Evolutionary conservation across 2,888 invertebrate species (phyloP).

Genomic region (Cosmorhoe ocellata): DNA sequence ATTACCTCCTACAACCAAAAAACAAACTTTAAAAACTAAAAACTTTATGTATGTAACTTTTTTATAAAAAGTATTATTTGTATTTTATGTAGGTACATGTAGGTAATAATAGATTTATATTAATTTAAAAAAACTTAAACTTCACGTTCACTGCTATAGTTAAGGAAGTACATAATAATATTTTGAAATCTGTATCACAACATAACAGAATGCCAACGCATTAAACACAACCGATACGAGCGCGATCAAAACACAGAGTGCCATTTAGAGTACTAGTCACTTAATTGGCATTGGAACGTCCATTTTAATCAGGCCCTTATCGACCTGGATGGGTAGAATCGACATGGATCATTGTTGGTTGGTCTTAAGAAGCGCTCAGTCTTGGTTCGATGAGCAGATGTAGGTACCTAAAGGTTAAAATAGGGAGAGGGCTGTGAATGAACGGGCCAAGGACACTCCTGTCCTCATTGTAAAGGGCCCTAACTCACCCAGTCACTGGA

Average conservation of each 20-base stretch:
- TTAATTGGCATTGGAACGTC: slow-evolving; percentile 45
- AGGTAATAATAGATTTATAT: too few species aligned
- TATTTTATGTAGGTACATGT: too few species aligned
- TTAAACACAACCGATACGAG: slow-evolving; percentile 56
- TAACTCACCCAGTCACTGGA: slow-evolving; percentile 27
- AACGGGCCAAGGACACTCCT: slow-evolving; percentile 55
- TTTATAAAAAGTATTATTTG: too few species aligned
- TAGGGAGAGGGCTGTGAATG: slow-evolving; percentile 53
- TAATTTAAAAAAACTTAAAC: too few species aligned
- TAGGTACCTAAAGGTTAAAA: slow-evolving; percentile 49
- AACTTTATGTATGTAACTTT: too few species aligned
- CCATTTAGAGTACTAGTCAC: slow-evolving; percentile 58
- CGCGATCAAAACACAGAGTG: slow-evolving; percentile 56
- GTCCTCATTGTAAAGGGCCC: slow-evolving; percentile 40
- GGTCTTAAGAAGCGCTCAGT: slow-evolving; percentile 48
- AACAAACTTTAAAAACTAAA: too few species aligned
- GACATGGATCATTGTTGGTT: slow-evolving; percentile 46
- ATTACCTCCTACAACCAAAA: too few species aligned
- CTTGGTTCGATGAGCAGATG: slow-evolving; percentile 56
- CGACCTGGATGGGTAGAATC: slow-evolving; percentile 29
- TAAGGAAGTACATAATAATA: too few species aligned
- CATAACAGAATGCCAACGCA: slow-evolving; percentile 13
- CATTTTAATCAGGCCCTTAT: slow-evolving; percentile 43
- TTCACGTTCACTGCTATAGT: too few species aligned
- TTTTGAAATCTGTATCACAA: not conserved